Evolutionary conservation across 2,113 vertebrate genomes (phyloP).

Genomic region (Vanacampus margaritifer): DNA sequence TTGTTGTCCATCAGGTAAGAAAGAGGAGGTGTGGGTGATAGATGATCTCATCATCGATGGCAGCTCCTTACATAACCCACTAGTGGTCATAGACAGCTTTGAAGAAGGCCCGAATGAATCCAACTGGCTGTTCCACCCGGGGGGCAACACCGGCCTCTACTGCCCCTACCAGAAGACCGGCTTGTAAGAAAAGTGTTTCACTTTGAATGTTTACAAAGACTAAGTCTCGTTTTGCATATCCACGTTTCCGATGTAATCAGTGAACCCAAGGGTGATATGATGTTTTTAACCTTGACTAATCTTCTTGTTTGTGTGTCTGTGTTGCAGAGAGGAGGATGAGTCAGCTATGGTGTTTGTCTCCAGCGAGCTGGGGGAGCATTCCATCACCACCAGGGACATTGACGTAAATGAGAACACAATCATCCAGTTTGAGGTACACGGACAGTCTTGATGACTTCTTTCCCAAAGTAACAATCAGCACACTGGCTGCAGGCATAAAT

Average conservation of each 20-base stretch:
- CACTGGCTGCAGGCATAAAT: slow-evolving; percentile 2
- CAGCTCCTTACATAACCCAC: slow-evolving; percentile 83
- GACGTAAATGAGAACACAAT: slow-evolving; percentile 95
- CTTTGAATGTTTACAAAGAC: slow-evolving; percentile 10
- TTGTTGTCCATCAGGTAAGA: slow-evolving; percentile 81
- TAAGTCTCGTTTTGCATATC: not conserved
- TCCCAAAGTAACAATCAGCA: slow-evolving; percentile 6
- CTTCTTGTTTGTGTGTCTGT: slow-evolving; percentile 18
- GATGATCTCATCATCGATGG: slow-evolving; percentile 97
- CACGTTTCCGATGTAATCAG: not conserved
- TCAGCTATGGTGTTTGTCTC: slow-evolving; percentile 98
- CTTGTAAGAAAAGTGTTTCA: slow-evolving; percentile 75
- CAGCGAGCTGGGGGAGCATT: slow-evolving; percentile 93
- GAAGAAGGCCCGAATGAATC: slow-evolving; percentile 87
- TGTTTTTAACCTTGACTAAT: slow-evolving; percentile 13
- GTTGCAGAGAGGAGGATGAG: slow-evolving; percentile 89
- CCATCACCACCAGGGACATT: slow-evolving; percentile 91
- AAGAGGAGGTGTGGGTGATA: slow-evolving; percentile 97
- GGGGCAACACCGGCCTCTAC: slow-evolving; percentile 93
- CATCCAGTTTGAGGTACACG: slow-evolving; percentile 93
- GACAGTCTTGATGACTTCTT: slow-evolving; percentile 15
- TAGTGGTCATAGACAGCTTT: slow-evolving; percentile 87
- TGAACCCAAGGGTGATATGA: slow-evolving; percentile 7
- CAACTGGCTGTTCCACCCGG: slow-evolving; percentile 96
- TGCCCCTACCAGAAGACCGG: slow-evolving; percentile 92